A percentile compares a stretch with the other conserved stretches of the same genome.
These are phyloP conservation scores for Apamea epomidion DNA, from an alignment of 2,888 invertebrate genomes.

Conservation along the genomic window DNA sequence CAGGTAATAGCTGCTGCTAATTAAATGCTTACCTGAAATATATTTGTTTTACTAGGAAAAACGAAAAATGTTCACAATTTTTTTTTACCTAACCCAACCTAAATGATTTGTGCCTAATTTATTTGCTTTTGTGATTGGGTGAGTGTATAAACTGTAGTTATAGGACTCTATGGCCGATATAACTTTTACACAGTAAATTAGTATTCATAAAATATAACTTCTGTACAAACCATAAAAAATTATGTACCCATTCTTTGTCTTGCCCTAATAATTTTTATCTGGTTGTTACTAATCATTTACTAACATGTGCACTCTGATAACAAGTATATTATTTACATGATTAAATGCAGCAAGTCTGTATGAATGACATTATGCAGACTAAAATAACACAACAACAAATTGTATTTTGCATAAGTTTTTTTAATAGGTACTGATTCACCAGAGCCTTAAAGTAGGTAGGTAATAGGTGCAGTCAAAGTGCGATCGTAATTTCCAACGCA, in stretches of 20 bases:
- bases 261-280: conserved; percentile 24
- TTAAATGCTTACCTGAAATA: not conserved
- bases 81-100: not conserved
- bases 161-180: not conserved
- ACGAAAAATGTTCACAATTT: too few relatives aligned
- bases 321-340: conserved; percentile 8
- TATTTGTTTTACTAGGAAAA: not conserved
- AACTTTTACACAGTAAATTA: not conserved
- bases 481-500: not conserved
- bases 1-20: too few relatives aligned
- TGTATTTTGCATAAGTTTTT: not conserved
- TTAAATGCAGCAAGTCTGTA: conserved; percentile 17
- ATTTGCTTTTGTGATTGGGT: not conserved
- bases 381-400: not conserved
- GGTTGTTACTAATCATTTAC: conserved; percentile 1
- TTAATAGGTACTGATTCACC: not conserved
- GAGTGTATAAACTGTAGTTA: not conserved
- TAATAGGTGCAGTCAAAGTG: not conserved
- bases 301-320: conserved; percentile 36
- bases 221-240: not conserved
- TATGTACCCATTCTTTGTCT: conserved; percentile 10
- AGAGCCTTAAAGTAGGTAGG: not conserved
- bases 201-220: not conserved
- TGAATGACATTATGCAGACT: not conserved
- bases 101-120: not conserved